These are phyloP conservation scores for Megatriorchis doriae DNA, from an alignment of 2,113 vertebrate species.

Conservation along the genomic window DNA sequence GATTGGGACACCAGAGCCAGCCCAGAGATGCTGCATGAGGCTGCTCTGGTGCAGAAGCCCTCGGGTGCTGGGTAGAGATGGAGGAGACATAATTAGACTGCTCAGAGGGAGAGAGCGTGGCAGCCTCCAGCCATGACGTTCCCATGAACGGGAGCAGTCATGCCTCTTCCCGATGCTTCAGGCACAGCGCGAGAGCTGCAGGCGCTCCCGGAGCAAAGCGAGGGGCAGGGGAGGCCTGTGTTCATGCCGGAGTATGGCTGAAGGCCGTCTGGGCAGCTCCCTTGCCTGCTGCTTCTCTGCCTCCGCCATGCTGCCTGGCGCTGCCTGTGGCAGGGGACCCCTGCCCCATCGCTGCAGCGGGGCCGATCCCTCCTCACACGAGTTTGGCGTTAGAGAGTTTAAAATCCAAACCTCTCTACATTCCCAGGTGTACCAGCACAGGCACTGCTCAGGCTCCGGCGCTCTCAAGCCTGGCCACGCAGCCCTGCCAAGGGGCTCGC, in stretches of 20 bases:
- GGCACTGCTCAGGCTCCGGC: fast-evolving
- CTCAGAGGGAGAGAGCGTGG: not conserved
- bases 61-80: not conserved
- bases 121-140: not conserved
- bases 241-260: fast-evolving
- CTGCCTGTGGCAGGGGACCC: not conserved
- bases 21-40: not conserved
- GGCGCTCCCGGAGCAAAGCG: fast-evolving
- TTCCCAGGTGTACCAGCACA: fast-evolving
- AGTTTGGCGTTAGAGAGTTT: not conserved
- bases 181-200: fast-evolving
- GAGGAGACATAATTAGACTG: not conserved
- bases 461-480: not conserved
- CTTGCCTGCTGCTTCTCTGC: not conserved
- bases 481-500: fast-evolving
- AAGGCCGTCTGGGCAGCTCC: fast-evolving
- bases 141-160: fast-evolving
- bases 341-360: fast-evolving
- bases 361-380: fast-evolving
- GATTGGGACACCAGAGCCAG: not conserved
- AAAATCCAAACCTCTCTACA: fast-evolving
- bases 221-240: too few relatives aligned
- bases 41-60: not conserved
- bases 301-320: not conserved
- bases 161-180: not conserved